These are phyloP conservation scores for Miltochrista miniata DNA, from an alignment of 2,888 invertebrate genomes.

Conservation along the genomic window DNA sequence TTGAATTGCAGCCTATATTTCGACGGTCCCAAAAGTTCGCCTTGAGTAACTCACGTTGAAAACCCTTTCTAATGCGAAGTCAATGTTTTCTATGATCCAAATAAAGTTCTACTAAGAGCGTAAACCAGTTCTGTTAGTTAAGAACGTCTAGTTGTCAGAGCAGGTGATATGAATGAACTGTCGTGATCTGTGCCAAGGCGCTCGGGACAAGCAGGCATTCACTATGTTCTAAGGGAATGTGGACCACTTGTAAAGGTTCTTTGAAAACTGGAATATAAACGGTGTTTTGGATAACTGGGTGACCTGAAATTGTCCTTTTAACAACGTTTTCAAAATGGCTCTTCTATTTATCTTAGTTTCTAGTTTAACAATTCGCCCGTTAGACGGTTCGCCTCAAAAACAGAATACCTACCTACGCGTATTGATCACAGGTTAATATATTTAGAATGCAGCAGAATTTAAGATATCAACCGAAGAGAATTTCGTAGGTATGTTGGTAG, in stretches of 20 bases:
- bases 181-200: slow-evolving; percentile 64
- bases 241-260: slow-evolving; percentile 15
- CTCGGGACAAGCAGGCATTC: slow-evolving; percentile 57
- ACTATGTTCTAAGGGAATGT: slow-evolving; percentile 31
- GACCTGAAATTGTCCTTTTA: not conserved
- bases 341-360: too few relatives aligned
- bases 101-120: not conserved
- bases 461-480: too few relatives aligned
- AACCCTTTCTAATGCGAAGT: too few relatives aligned
- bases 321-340: not conserved
- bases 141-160: slow-evolving; percentile 6
- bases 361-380: not conserved
- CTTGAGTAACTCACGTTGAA: too few relatives aligned
- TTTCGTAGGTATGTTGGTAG: too few relatives aligned
- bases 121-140: slow-evolving; percentile 17
- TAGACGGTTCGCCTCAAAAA: too few relatives aligned
- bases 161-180: slow-evolving; percentile 34
- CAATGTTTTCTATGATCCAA: too few relatives aligned
- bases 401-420: too few relatives aligned
- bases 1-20: too few relatives aligned
- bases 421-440: too few relatives aligned
- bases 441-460: too few relatives aligned
- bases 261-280: slow-evolving; percentile 2
- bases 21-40: too few relatives aligned
- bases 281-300: not conserved